Base-by-base conservation (phyloP, 2,888 invertebrate genomes). In the Agrotis ipsilon region DNA sequence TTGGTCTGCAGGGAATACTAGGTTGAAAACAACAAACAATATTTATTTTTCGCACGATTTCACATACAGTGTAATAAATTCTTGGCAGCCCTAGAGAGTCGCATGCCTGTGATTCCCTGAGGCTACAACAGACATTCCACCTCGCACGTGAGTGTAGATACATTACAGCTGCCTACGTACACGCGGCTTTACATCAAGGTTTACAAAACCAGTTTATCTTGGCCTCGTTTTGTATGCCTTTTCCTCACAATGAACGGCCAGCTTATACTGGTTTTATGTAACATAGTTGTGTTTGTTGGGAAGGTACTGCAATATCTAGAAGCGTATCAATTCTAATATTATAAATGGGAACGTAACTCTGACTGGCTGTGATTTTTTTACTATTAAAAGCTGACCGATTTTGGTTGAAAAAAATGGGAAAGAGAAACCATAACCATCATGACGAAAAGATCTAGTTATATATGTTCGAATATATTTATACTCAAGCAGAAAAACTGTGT, bases 1-100 rank as follows among this genome's bases (percentile, higher is more conserved):
- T 24, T 24, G 27, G 27, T 39, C 39, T 39, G 39, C 39, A 39
- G 39, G 78, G 69, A 65, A 54, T 24, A 55, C 55, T 48, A 67
- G 48, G 27, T 63, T 81, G 68, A 73, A 81, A 68, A 70, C 63
- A 82, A 82, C 86, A 82, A 88, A 84, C 72, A 85, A 79, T 87
- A 88, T 89, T 90, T 89, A 87, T 81, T 81, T 79, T 61, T 72
- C 71, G 72, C 39, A 39, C 39, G 39, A 39, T 39, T 39, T 39
- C 39, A 39, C 39, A 39, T 39, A 39, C 39, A 39, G 39, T 39
- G 39, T 39, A 39, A 39, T 81, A 81, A 85, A 87, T 85, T 83
- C 79, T 70, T 76, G 45, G 59, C 58, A 66, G 67, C 69, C 75
- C 72, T 81, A 46, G 72, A 74, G 76, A 75, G 45, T 70, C 49